Base-by-base conservation (phyloP, 2,888 invertebrate genomes). In the Smittia aterrima region DNA sequence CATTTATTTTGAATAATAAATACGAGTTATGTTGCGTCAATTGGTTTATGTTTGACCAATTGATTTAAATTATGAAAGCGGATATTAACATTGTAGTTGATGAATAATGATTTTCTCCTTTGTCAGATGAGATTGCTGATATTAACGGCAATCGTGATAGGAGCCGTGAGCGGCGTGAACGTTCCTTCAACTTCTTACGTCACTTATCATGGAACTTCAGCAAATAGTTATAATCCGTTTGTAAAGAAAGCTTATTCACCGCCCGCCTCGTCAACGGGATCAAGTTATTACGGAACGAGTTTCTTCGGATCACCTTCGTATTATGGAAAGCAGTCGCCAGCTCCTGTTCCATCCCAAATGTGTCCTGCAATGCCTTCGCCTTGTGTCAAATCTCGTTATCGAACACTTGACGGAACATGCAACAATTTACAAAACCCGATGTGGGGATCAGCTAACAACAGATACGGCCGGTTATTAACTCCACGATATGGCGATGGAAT, bases 321-420 rank as follows among this genome's bases (percentile, higher is more conserved):
- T 6, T 67, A 25, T 32, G 13, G 1, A 1, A n/a, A 38, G 3
- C 75, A 70, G 32, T 24, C 47, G 11, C 54, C 68, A 1, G 32
- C 62, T 40, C 75, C 67, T 41, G 7, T 40, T 38, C 53, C 71
- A n/a, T 47, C 73, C 62, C 67, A 64, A 40, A 70, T 47, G 41
- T 75, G 75, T 40, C 74, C 74, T 6, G 41, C 71, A 4, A 24
- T 71, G 24, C 81, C 81, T 6, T 68, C 78, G n/a, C 58, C 62
- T 2, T 83, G 84, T 71, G 78, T 79, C 68, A 80, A 82, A 75
- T 77, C 80, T 0, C 77, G 79, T 24, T 95, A 92, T 81, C 86
- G 95, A 67, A 87, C 92, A 0, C 87, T 91, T 76, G 98, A 98
- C 81, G 98, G 98, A 0, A 90, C 95, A 0, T 99, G 99, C 81